Evolutionary conservation across 2,797 vertebrate species (phyloP), one percentile per base, ranked within the genome.

Genomic region (Rhyacichthys aspro): DNA sequence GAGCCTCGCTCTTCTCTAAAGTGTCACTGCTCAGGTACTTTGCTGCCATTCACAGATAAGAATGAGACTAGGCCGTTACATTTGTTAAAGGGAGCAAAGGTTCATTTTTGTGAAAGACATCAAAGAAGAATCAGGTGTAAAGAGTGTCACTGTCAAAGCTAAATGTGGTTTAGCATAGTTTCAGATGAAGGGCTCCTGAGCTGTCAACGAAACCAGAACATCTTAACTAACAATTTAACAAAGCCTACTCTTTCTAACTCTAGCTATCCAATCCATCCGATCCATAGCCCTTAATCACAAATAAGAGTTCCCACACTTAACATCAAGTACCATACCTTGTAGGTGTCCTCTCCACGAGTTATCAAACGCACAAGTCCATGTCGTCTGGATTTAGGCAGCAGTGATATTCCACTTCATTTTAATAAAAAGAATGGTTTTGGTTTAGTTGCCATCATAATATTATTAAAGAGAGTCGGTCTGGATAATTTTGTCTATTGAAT

Each of bases 141-240:
- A 41, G 12, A 41, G n/a, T 11, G 12, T 11, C 74, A 54, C 61
- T 49, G 49, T 72, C 67, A 44, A 34, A 62, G 55, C 56, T 65
- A 67, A 19, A 46, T 32, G 36, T 37, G 46, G 48, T 6, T 8
- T 0, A 66, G 72, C 42, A 62, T 55, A 63, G 53, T 46, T 6
- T 12, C 41, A 52, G 50, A 44, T n/a, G 0, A 43, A 38, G 65
- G 38, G 28, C 66, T 58, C 43, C 49, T 76, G 60, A 74, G 39
- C 44, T 60, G 54, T 61, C 39, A 66, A 23, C 55, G 55, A 44
- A 49, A 45, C 34, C 15, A 5, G 9, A 9, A 12, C 2, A 32
- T n/a, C n/a, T n/a, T n/a, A n/a, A n/a, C n/a, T n/a, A n/a, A n/a
- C n/a, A n/a, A n/a, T n/a, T n/a, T n/a, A n/a, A n/a, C n/a, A n/a